Conservation (phyloP, 2,797 vertebrate species). For the Pterois miles region DNA sequence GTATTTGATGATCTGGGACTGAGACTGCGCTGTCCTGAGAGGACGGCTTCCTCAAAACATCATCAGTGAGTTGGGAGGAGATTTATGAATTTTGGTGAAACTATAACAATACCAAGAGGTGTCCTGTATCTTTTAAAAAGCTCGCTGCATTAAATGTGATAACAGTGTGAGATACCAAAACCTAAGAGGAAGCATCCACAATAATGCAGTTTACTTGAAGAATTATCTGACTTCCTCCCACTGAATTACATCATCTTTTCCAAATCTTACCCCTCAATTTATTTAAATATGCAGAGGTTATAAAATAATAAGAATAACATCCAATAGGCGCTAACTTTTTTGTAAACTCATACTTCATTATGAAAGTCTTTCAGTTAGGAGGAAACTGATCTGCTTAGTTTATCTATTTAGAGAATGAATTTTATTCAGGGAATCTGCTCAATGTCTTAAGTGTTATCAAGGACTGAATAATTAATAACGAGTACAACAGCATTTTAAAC, state of each 20-base stretch:
- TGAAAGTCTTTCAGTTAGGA: background rate
- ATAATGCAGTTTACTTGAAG: background rate
- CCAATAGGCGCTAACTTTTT: too few relatives aligned
- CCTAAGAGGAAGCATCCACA: background rate
- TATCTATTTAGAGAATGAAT: background rate
- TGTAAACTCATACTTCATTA: background rate
- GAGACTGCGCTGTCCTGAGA: too few relatives aligned
- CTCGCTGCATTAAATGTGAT: too few relatives aligned
- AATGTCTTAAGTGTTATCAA: constrained; percentile 3
- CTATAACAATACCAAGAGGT: too few relatives aligned
- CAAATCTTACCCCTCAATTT: background rate
- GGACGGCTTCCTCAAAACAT: too few relatives aligned
- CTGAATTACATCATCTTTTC: background rate
- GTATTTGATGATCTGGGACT: too few relatives aligned
- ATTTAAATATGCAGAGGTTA: background rate
- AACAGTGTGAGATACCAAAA: too few relatives aligned
- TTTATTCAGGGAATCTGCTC: background rate
- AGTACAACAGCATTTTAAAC: background rate
- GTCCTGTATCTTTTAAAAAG: too few relatives aligned
- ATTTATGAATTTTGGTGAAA: too few relatives aligned
- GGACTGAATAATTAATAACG: background rate
- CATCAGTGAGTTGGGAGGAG: too few relatives aligned
- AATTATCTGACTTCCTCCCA: background rate
- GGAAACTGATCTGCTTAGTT: background rate
- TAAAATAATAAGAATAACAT: too few relatives aligned